phyloP scores from a whole-genome alignment of 2,797 vertebrate genomes.

The Enteromius mattozi region DNA sequence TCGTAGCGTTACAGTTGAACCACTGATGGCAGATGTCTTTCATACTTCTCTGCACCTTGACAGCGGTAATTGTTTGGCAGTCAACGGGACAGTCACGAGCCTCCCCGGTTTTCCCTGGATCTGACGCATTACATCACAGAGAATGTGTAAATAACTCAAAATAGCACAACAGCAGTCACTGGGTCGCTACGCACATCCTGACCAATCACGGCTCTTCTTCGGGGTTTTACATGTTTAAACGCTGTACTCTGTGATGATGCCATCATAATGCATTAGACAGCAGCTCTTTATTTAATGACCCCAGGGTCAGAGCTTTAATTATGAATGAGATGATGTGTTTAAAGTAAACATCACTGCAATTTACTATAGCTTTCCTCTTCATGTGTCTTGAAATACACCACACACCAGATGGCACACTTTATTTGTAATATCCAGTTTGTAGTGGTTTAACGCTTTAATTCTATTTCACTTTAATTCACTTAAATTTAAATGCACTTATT shows the following conservation, averaged over 20 bases:
- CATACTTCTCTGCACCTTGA: too few relatives aligned
- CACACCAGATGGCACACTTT: not conserved
- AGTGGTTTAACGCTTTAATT: not conserved
- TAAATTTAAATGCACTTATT: not conserved
- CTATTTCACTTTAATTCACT: not conserved
- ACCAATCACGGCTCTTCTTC: conserved; percentile 4
- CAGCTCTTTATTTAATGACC: conserved; percentile 13
- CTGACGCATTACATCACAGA: not conserved
- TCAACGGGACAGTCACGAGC: too few relatives aligned
- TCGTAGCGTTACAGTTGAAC: too few relatives aligned
- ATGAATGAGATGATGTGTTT: not conserved
- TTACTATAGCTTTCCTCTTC: not conserved
- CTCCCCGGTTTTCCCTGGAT: too few relatives aligned
- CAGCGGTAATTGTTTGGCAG: too few relatives aligned
- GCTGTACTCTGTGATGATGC: not conserved
- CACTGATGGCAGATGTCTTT: too few relatives aligned
- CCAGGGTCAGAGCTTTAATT: conserved; percentile 21
- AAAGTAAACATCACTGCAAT: not conserved
- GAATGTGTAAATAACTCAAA: not conserved
- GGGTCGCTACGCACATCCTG: not conserved
- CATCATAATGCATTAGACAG: not conserved
- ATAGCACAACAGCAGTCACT: not conserved
- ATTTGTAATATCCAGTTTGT: too few relatives aligned
- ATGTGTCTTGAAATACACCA: not conserved
- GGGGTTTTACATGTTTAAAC: not conserved